These are phyloP conservation scores for Andrena fulva DNA, from an alignment of 2,888 invertebrate species.

Conservation along the genomic window DNA sequence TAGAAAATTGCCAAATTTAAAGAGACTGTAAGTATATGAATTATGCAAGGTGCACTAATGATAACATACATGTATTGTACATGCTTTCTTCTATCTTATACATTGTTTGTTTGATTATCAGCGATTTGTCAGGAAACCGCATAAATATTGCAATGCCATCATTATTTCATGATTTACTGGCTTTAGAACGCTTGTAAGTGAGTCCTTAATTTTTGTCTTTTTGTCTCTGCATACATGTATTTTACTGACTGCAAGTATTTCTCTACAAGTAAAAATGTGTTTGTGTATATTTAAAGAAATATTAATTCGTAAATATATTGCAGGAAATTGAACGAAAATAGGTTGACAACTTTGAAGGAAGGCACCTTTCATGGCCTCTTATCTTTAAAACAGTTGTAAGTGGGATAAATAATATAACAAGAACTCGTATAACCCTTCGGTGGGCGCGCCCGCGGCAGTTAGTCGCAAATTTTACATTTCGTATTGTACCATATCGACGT, in stretches of 20 bases:
- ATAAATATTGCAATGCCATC: slow-evolving; percentile 78
- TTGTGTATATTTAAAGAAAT: not conserved
- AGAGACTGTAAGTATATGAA: slow-evolving; percentile 86
- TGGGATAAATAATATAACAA: slow-evolving; percentile 61
- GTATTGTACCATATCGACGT: too few relatives aligned
- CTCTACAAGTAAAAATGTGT: not conserved
- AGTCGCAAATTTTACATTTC: too few relatives aligned
- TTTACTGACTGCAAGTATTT: not conserved
- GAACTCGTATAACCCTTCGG: not conserved
- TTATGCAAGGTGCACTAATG: slow-evolving; percentile 20
- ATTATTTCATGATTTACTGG: slow-evolving; percentile 83
- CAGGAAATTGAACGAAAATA: slow-evolving; percentile 90
- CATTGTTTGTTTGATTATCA: slow-evolving; percentile 72
- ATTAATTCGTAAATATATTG: slow-evolving; percentile 42
- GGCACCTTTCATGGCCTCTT: slow-evolving; percentile 90
- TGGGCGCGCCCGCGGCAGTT: too few relatives aligned
- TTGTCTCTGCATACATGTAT: slow-evolving; percentile 36
- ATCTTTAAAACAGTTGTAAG: slow-evolving; percentile 91
- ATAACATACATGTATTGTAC: slow-evolving; percentile 21
- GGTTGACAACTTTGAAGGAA: slow-evolving; percentile 89
- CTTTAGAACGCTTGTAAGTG: slow-evolving; percentile 83
- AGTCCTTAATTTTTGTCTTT: slow-evolving; percentile 50
- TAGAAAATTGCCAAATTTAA: slow-evolving; percentile 90
- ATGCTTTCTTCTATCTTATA: slow-evolving; percentile 60
- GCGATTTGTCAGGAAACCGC: slow-evolving; percentile 82